Percentiles rank a stretch among this genome's conserved stretches.
These are phyloP conservation scores for Campylorhamphus procurvoides DNA, from an alignment of 2,113 vertebrate genomes.

Conservation along the genomic window DNA sequence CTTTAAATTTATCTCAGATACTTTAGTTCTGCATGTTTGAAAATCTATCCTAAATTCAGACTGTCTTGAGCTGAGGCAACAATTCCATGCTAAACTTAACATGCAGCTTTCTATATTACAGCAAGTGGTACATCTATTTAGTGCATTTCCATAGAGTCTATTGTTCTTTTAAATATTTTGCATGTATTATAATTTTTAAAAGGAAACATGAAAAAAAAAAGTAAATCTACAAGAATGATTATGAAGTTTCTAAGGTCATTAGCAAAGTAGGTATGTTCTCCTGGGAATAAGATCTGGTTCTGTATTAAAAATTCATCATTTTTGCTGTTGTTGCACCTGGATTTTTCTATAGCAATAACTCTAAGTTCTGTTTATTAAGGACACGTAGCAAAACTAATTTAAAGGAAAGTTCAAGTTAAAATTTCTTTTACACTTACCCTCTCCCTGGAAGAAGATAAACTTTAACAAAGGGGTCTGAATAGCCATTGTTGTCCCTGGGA, in stretches of 20 bases:
- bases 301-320: not conserved
- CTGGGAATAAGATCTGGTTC: not conserved
- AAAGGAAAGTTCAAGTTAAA: not conserved
- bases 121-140: not conserved
- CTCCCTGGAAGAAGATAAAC: constrained; percentile 98
- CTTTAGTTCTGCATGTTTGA: not conserved
- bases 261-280: not conserved
- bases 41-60: not conserved
- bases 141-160: not conserved
- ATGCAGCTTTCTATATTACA: not conserved
- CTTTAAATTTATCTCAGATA: not conserved
- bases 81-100: not conserved
- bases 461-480: constrained; percentile 98
- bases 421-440: constrained; percentile 83
- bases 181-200: not conserved
- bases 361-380: not conserved
- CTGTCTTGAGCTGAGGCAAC: not conserved
- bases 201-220: not conserved
- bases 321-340: not conserved
- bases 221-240: not conserved
- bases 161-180: not conserved
- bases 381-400: not conserved
- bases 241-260: not conserved
- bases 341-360: not conserved
- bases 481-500: constrained; percentile 93